Percentiles rank a stretch among this genome's conserved stretches.
These are phyloP conservation scores for Stictonetta naevosa DNA, from an alignment of 2,113 vertebrate species.

Conservation along the genomic window DNA sequence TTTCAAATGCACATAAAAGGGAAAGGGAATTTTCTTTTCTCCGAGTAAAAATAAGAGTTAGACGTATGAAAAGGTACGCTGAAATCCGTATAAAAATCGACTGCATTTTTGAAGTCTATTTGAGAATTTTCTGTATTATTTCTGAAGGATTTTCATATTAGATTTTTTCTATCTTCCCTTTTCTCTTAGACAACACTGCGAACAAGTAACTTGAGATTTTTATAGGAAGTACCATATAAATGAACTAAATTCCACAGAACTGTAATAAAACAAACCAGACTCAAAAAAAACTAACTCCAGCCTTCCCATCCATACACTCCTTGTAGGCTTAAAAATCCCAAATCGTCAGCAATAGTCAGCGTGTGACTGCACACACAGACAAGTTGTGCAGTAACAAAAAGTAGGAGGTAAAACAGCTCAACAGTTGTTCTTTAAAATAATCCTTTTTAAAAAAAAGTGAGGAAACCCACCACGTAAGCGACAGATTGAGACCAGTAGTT, in stretches of 20 bases:
- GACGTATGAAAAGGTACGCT: background rate
- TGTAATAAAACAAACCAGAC: background rate
- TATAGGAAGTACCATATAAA: background rate
- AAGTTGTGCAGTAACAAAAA: background rate
- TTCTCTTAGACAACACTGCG: background rate
- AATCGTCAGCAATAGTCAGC: background rate
- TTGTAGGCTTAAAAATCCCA: background rate
- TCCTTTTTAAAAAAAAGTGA: background rate
- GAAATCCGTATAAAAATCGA: background rate
- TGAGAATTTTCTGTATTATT: background rate
- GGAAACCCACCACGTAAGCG: background rate
- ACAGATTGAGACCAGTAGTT: background rate
- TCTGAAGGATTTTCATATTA: constrained; percentile 3
- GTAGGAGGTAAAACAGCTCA: background rate
- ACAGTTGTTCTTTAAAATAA: background rate
- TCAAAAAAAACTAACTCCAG: background rate
- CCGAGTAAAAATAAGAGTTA: background rate
- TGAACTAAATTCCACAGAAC: background rate
- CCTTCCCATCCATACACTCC: background rate
- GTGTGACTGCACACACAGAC: background rate
- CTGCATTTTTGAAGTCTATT: background rate
- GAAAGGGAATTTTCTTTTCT: too few species aligned
- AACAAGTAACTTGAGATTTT: background rate
- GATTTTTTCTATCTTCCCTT: background rate
- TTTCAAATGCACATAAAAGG: background rate